Evolutionary conservation across 2,888 invertebrate genomes (phyloP).

Genomic region (Drosophila heteroneura): DNA sequence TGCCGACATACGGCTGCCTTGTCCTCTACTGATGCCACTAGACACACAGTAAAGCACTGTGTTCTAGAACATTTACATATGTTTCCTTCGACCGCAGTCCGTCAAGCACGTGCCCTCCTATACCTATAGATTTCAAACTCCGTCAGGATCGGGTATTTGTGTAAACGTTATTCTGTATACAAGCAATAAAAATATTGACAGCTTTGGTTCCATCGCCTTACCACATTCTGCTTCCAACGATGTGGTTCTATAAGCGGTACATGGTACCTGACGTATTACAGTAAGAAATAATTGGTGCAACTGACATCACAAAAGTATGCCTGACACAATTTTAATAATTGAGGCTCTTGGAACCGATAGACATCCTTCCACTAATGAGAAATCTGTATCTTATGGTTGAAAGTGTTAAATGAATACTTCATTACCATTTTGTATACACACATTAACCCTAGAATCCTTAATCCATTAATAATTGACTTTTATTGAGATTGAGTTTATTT

Average conservation of each 20-base stretch:
- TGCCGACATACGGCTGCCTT: too few species aligned
- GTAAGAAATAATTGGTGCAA: not conserved
- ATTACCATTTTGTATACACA: not conserved
- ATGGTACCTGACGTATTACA: not conserved
- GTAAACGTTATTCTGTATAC: too few species aligned
- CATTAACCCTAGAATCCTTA: not conserved
- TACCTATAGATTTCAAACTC: too few species aligned
- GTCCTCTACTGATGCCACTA: too few species aligned
- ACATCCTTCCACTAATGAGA: not conserved
- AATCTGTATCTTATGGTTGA: not conserved
- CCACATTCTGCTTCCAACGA: too few species aligned
- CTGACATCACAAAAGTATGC: not conserved
- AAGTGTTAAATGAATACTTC: not conserved
- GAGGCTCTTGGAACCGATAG: not conserved
- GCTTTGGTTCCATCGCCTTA: too few species aligned
- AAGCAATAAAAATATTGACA: too few species aligned
- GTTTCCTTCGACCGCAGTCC: too few species aligned
- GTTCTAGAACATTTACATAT: too few species aligned
- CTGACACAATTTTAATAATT: not conserved
- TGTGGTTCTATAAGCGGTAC: not conserved
- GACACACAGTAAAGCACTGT: too few species aligned
- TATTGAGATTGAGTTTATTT: not conserved
- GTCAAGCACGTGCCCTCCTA: too few species aligned
- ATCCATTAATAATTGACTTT: not conserved
- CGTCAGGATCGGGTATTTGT: too few species aligned